Evolutionary conservation across 2,888 invertebrate species (phyloP).

Genomic region (Stenchaetothrips biformis): DNA sequence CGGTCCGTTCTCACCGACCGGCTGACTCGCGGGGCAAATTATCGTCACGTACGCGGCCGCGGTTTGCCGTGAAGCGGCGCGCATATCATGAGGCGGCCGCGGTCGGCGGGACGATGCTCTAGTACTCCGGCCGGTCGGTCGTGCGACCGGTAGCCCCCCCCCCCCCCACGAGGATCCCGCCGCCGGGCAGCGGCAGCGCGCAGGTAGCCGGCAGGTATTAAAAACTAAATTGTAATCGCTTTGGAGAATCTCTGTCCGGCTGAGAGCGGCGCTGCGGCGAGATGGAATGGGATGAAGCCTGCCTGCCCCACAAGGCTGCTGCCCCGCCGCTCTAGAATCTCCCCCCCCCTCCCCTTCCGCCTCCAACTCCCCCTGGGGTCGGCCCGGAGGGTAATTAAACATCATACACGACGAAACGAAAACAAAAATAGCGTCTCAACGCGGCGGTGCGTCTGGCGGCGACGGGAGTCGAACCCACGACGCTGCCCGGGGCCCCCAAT

Average conservation of each 20-base stretch:
- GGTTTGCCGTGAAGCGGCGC: neutral
- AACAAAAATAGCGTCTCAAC: too few species aligned
- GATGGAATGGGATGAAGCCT: neutral
- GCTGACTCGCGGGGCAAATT: neutral
- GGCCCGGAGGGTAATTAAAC: too few species aligned
- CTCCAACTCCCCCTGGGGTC: too few species aligned
- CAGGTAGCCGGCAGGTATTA: constrained; percentile 15
- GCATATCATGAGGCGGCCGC: neutral
- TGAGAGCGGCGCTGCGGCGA: neutral
- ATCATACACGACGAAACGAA: too few species aligned
- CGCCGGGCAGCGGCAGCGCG: neutral
- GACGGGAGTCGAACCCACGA: too few species aligned
- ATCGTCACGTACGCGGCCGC: neutral
- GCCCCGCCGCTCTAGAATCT: too few species aligned
- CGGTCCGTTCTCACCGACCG: too few species aligned
- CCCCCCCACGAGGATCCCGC: neutral
- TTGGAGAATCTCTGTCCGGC: constrained; percentile 11
- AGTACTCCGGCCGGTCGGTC: neutral
- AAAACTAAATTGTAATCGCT: constrained; percentile 25
- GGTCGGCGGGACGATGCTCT: too few species aligned
- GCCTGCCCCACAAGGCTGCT: too few species aligned
- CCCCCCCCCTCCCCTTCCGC: too few species aligned
- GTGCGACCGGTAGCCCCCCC: constrained; percentile 11
- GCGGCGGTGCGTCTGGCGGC: too few species aligned
- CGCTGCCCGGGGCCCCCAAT: too few species aligned